Evolutionary conservation across 2,113 vertebrate genomes (phyloP), one percentile per base, ranked within the genome.

Genomic region (Salvelinus namaycush): DNA sequence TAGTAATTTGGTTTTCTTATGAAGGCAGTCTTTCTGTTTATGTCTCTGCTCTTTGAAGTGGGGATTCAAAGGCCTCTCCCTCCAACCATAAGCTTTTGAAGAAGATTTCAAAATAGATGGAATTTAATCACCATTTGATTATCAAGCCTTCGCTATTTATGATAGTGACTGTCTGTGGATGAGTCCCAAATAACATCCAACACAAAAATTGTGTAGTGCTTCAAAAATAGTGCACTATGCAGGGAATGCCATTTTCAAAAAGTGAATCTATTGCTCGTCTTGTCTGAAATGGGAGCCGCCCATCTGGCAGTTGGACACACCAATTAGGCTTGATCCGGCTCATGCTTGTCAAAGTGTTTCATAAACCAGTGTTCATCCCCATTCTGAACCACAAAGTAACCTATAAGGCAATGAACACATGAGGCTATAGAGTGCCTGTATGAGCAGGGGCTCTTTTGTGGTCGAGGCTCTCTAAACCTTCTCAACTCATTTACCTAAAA

Each of bases 71-170:
- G 79, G 65, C 14, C 16, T 20, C 20, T 60, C 29, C 48, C 71
- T 78, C 8, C 39, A 44, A 44, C 39, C 39, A 44, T 44, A 44
- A 44, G 39, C 76, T 68, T 88, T 70, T 84, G 71, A 86, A 75
- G 85, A 69, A 31, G 39, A 81, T 75, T 84, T 84, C 72, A 76
- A 83, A 84, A 81, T 68, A 81, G 76, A 86, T 74, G 49, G 76
- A 79, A 88, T 87, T 84, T 11, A 44, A 44, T 83, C 87, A 84
- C 27, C 70, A 60, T 85, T 88, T 85, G 60, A 85, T 81, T 86
- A 82, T 76, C 64, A 48, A 39, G 79, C 75, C 48, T 44, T 75
- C 9, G 2, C 39, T 44, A 44, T 44, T 11, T 44, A 11, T 44
- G 39, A 44, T 44, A 44, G 39, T 44, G 39, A 44, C 39, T 11